Evolutionary conservation across 2,113 vertebrate genomes (phyloP), one percentile per base, ranked within the genome.

Genomic region (Oryzias javanicus): DNA sequence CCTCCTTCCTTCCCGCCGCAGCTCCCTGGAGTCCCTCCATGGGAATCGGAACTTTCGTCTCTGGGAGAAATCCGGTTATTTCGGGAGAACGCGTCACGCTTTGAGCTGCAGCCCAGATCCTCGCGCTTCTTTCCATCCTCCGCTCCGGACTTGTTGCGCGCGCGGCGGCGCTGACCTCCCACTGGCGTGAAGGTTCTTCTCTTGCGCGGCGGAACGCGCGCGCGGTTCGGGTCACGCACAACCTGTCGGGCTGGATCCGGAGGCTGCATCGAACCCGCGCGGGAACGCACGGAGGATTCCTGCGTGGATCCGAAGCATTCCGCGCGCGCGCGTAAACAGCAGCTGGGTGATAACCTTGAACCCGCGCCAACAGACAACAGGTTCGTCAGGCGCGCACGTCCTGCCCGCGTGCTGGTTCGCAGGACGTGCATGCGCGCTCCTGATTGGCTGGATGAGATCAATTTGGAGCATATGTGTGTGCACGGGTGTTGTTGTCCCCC

Each of bases 21-120:
- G 66, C 74, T 83, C 81, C 82, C 75, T 56, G 40, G 69, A 68
- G 82, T 74, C 49, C 73, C 80, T 91, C 81, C 89, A 89, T 91
- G 90, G 90, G 90, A 92, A 91, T 89, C 91, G 63, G 78, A 78
- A 85, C 74, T 86, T 83, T 87, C 48, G 46, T 78, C 79, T 64
- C 85, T 69, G 79, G 64, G 81, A 89, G 82, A 72, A 86, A 86
- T 83, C 60, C 67, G 59, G 77, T 85, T 90, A 91, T 92, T 91
- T 91, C 83, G 59, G 74, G 90, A 75, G 49, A 86, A 80, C 67
- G 88, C 90, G 88, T 91, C 88, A 90, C 55, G 65, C 57, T 82
- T 76, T 81, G 70, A 79, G 80, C 84, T 81, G 82, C 66, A 77
- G 79, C 77, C 83, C 83, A 79, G 80, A 85, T 80, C 79, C 76